phyloP scores from a whole-genome alignment of 2,888 invertebrate species.

The Mesoligia furuncula region DNA sequence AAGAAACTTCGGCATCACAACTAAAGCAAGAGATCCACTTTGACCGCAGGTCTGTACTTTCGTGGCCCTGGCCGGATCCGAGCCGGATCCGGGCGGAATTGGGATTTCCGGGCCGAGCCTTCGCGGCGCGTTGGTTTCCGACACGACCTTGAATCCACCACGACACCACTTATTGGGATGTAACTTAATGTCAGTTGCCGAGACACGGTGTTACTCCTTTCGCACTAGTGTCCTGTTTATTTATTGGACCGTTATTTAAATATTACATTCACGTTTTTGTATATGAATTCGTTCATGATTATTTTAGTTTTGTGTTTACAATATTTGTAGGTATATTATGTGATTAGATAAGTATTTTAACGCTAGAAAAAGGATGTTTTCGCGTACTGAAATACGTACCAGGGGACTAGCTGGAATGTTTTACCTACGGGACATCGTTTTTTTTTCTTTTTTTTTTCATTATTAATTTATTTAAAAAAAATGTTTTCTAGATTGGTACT shows the following conservation, averaged over 20 bases:
- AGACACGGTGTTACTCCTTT: neutral
- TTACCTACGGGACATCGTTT: too few species aligned
- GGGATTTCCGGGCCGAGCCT: slow-evolving; percentile 66
- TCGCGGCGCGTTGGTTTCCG: slow-evolving; percentile 45
- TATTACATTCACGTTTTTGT: neutral
- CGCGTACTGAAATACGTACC: neutral
- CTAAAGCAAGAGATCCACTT: slow-evolving; percentile 5
- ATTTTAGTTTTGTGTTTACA: neutral
- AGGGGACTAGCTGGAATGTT: neutral
- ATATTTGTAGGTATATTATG: neutral
- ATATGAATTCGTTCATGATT: neutral
- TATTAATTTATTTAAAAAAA: too few species aligned
- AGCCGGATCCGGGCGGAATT: slow-evolving; percentile 51
- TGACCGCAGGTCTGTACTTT: slow-evolving; percentile 37
- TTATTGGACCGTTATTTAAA: neutral
- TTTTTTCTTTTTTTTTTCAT: too few species aligned
- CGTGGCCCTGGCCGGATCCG: slow-evolving; percentile 27
- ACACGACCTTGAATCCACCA: slow-evolving; percentile 35
- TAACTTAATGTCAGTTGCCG: neutral
- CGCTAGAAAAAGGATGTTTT: neutral
- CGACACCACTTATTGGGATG: slow-evolving; percentile 27
- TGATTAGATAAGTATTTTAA: neutral
- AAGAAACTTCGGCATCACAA: neutral
- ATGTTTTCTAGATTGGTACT: neutral
- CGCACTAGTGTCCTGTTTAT: slow-evolving; percentile 9